Base-by-base conservation (phyloP, 2,888 invertebrate species). In the Stictocephala bisonia region DNA sequence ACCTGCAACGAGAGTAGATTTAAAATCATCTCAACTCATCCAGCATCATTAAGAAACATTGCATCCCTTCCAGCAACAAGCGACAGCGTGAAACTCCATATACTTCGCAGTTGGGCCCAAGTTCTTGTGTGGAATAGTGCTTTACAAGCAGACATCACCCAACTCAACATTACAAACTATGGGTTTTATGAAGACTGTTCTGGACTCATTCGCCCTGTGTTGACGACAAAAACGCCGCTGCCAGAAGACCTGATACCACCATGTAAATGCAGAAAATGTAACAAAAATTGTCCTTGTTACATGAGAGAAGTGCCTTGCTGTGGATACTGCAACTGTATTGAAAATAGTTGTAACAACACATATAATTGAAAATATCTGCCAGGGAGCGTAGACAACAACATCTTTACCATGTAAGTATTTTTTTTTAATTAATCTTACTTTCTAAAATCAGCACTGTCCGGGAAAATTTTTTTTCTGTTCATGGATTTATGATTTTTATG, bases 291-390 rank as follows among this genome's bases (percentile, higher is more conserved):
- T 13, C 44, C 44, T 44, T 44, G 44, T 44, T 44, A 44, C n/a
- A 44, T 44, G 4, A 44, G 26, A 24, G 26, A 51, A 24, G 22
- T 51, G n/a, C 51, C 51, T 24, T 51, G 22, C 31, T 31, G 60
- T 60, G 60, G 15, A 15, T 60, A 60, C 31, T 60, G 60, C 31
- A 60, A 60, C 60, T 60, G 60, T 20, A 31, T 60, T 35, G 60
- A n/a, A 60, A 31, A 31, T 51, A 24, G 51, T 51, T 51, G 51
- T 51, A 51, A 24, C 7, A 51, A 51, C 51, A 22, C 2, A 24
- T 51, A 51, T 26, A 26, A 51, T 51, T 51, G 27, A 51, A 22
- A 51, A 51, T 1, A 24, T 24, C 26, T 24, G 51, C 24, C 51
- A 51, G 26, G 51, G 26, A 51, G 51, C 2, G 51, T 51, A 51